These are phyloP conservation scores for Pycnonotus jocosus DNA, from an alignment of 2,113 vertebrate species.

Conservation along the genomic window DNA sequence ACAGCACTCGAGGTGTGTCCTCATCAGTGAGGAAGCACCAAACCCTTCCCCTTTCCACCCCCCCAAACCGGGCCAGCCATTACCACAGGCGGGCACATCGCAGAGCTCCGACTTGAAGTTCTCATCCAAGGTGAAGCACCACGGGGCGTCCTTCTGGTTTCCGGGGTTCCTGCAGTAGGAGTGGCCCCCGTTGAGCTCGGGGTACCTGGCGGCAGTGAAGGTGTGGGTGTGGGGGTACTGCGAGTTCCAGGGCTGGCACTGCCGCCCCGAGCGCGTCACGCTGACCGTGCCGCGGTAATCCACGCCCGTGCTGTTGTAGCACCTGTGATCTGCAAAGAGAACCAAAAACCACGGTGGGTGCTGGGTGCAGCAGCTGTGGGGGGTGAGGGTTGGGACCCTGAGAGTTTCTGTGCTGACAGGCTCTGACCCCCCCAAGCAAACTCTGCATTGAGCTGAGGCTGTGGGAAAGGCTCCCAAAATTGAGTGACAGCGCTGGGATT, in stretches of 20 bases:
- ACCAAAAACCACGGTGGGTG: neutral
- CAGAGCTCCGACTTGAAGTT: conserved; percentile 91
- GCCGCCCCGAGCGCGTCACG: conserved; percentile 87
- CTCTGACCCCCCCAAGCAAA: neutral
- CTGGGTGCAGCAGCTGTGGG: neutral
- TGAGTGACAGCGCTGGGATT: neutral
- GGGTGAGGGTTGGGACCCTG: neutral
- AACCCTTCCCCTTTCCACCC: neutral
- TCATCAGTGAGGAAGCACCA: no score
- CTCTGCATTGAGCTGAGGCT: neutral
- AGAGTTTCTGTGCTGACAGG: neutral
- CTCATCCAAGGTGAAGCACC: conserved; percentile 98
- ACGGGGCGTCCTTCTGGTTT: conserved; percentile 91
- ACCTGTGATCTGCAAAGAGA: conserved; percentile 86
- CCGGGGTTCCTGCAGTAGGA: conserved; percentile 98
- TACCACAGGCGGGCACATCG: conserved; percentile 91
- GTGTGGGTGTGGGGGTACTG: conserved; percentile 96
- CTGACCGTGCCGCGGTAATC: conserved; percentile 95
- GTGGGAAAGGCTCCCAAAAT: neutral
- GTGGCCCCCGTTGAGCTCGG: conserved; percentile 93
- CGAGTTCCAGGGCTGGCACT: conserved; percentile 98
- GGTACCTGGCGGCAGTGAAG: conserved; percentile 85
- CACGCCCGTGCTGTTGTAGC: conserved; percentile 88
- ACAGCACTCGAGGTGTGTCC: no score
- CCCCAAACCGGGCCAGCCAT: neutral